Percentiles rank a stretch among this genome's conserved stretches.
phyloP scores from a whole-genome alignment of 2,888 invertebrate genomes.

The Monopis laevigella region DNA sequence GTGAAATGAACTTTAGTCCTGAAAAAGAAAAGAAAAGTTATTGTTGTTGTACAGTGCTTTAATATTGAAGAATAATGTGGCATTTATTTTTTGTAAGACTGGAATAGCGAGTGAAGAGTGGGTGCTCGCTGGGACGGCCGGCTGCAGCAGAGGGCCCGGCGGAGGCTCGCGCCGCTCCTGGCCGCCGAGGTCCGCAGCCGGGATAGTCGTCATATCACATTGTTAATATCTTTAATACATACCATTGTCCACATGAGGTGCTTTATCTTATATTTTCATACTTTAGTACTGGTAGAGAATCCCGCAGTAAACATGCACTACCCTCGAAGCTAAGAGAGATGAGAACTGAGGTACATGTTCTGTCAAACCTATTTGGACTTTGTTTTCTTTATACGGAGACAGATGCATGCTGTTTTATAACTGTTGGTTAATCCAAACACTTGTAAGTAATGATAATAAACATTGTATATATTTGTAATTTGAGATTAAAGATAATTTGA shows the following conservation, averaged over 20 bases:
- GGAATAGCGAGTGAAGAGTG: slow-evolving; percentile 53
- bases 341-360: slow-evolving; percentile 10
- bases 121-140: slow-evolving; percentile 39
- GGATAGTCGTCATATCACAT: slow-evolving; percentile 62
- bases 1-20: slow-evolving; percentile 99
- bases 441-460: slow-evolving; percentile 62
- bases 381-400: slow-evolving; percentile 39
- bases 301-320: slow-evolving; percentile 51
- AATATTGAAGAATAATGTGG: slow-evolving; percentile 70
- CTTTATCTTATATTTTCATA: slow-evolving; percentile 69
- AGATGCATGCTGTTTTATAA: slow-evolving; percentile 29
- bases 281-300: slow-evolving; percentile 68
- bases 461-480: slow-evolving; percentile 65
- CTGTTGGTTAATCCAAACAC: slow-evolving; percentile 34
- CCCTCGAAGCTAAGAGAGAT: background rate
- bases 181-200: slow-evolving; percentile 42
- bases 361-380: slow-evolving; percentile 32
- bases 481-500: slow-evolving; percentile 51
- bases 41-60: slow-evolving; percentile 95
- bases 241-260: slow-evolving; percentile 69
- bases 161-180: slow-evolving; percentile 40
- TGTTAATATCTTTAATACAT: slow-evolving; percentile 68
- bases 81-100: slow-evolving; percentile 72
- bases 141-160: slow-evolving; percentile 25
- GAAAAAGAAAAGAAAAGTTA: slow-evolving; percentile 93